phyloP scores from a whole-genome alignment of 2,113 vertebrate species.

The Excalfactoria chinensis region DNA sequence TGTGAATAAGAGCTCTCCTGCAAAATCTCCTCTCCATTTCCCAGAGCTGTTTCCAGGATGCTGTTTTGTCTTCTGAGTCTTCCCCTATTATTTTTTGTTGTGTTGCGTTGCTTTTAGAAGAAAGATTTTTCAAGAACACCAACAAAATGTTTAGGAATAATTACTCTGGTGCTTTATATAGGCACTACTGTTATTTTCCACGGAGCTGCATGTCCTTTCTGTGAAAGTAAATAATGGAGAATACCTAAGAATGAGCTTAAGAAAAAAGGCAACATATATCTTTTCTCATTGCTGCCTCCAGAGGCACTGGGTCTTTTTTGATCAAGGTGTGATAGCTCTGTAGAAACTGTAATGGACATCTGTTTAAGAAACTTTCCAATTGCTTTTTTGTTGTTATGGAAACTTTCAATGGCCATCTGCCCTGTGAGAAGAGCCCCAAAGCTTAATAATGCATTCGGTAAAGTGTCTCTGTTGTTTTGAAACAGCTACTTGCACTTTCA shows the following conservation, averaged over 20 bases:
- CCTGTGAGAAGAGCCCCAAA: neutral
- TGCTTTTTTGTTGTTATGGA: neutral
- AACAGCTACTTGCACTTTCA: neutral
- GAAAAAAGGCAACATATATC: neutral
- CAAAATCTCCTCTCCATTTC: neutral
- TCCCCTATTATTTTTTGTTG: neutral
- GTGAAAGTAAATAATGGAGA: neutral
- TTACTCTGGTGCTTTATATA: neutral
- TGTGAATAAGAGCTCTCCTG: neutral
- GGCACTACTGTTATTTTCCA: neutral
- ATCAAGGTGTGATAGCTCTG: neutral
- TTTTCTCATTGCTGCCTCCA: neutral
- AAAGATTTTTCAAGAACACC: neutral
- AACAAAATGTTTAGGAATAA: neutral
- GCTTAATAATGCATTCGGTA: neutral
- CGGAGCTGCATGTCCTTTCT: neutral
- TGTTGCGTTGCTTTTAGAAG: neutral
- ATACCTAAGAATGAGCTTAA: neutral
- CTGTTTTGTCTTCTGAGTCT: neutral
- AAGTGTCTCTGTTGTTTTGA: neutral
- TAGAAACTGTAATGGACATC: neutral
- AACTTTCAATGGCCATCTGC: neutral
- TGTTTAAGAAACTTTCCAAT: slow-evolving; percentile 2
- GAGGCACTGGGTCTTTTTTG: neutral
- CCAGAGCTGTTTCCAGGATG: neutral